Base-by-base conservation (phyloP, 2,888 invertebrate genomes). In the Trichogramma dendrolimi region DNA sequence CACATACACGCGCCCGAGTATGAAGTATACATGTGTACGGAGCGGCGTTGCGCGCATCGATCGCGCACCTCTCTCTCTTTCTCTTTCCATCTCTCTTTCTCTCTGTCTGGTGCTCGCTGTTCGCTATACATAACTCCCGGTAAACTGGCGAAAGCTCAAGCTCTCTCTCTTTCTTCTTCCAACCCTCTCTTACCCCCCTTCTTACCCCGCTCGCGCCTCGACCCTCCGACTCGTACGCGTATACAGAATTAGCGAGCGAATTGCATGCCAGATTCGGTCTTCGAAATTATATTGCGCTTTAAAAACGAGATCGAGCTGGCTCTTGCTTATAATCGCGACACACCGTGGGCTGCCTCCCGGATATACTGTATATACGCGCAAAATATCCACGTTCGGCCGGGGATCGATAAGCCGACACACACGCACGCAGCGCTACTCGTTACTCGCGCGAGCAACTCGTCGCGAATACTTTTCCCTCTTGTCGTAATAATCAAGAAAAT, bases 91-190 rank as follows among this genome's bases (percentile, higher is more conserved):
- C 51, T 39, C 51, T 50, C 51, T 39, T 41, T 50, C 50, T 50
- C 50, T 50, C 5, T 40, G 44, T 27, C 27, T 27, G 27, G 1
- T 54, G 14, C 49, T 51, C 55, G 53, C 43, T 49, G 60, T 62
- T 64, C 62, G 64, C 61, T 64, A 48, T 60, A 51, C 55, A 46
- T 64, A 62, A 64, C 57, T 57, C 27, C 64, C 61, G 55, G 57
- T 56, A 46, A 51, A 55, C 56, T 53, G 48, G 10, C 49, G 54
- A 48, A 56, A 62, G 53, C 60, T 57, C 57, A 41, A 57, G 50
- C 50, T 40, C 50, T 46, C 44, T 51, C 55, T 46, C 58, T 41
- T 51, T 7, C 55, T 40, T 52, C 6, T 47, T 38, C 27, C 14
- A 11, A 10, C 7, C 1, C 47, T 42, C 10, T 7, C 10, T 40